Percentiles rank a stretch among this genome's conserved stretches.
Conservation (phyloP, 1,140 invertebrate genomes). For the Leptinotarsa texana region DNA sequence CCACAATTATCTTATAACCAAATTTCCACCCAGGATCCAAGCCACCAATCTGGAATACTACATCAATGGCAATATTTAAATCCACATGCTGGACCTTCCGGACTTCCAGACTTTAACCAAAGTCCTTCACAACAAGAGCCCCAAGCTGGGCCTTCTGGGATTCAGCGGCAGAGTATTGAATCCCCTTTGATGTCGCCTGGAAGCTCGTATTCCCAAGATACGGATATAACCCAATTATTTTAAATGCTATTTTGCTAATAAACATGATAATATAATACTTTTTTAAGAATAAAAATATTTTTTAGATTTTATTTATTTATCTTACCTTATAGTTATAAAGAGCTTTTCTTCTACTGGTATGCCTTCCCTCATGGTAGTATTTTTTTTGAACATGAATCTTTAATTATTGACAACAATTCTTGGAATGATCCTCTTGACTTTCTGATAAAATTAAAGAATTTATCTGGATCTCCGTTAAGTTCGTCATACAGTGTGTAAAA, state of each 20-base stretch:
- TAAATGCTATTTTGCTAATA: not conserved
- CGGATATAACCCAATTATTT: not conserved
- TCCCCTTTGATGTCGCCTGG: not conserved
- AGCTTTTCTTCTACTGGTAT: slow-evolving; percentile 29
- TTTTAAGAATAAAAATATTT: slow-evolving; percentile 16
- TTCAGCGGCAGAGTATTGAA: slow-evolving; percentile 9
- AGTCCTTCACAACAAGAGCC: slow-evolving; percentile 7
- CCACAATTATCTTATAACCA: not conserved
- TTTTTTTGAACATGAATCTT: slow-evolving; percentile 22
- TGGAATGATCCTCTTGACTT: too few relatives aligned
- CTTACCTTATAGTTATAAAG: slow-evolving; percentile 26
- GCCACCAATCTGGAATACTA: not conserved
- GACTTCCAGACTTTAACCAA: not conserved
- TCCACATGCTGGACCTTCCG: not conserved
- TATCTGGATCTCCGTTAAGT: too few relatives aligned
- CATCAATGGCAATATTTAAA: not conserved
- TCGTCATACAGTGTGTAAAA: too few relatives aligned
- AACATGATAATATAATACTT: not conserved
- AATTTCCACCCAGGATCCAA: not conserved
- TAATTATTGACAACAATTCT: slow-evolving; percentile 12
- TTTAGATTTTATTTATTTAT: slow-evolving; percentile 7
- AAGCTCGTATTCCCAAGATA: not conserved
- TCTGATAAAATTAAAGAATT: too few relatives aligned
- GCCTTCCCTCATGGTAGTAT: slow-evolving; percentile 24
- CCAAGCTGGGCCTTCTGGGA: slow-evolving; percentile 19